Conservation (phyloP, 1,140 invertebrate species). For the Drosophila guanche region DNA sequence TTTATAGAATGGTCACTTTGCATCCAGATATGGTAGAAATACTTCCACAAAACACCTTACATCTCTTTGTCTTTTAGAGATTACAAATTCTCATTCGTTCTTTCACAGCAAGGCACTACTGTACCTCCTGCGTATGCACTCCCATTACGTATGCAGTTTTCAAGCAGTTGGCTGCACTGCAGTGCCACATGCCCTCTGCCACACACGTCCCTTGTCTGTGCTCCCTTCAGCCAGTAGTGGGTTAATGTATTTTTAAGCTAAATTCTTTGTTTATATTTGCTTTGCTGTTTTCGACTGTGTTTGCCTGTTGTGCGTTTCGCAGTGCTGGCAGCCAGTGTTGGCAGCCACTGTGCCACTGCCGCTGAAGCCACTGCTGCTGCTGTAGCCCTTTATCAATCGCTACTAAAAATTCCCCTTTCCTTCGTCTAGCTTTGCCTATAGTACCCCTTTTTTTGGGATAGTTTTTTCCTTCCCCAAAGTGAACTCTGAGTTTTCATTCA, state of each 20-base stretch:
- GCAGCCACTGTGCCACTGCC: too few species aligned
- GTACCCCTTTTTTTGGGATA: slow-evolving; percentile 10
- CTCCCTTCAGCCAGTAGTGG: slow-evolving; percentile 32
- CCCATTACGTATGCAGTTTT: slow-evolving; percentile 68
- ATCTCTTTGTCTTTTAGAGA: too few species aligned
- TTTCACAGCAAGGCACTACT: slow-evolving; percentile 4
- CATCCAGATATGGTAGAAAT: too few species aligned
- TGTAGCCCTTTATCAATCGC: slow-evolving; percentile 29
- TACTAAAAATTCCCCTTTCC: neutral
- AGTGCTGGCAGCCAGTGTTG: slow-evolving; percentile 2
- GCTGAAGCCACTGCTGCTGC: neutral
- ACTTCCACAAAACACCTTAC: too few species aligned
- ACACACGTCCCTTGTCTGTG: neutral
- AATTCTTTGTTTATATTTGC: slow-evolving; percentile 81
- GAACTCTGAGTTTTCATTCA: slow-evolving; percentile 62
- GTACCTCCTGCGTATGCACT: slow-evolving; percentile 20
- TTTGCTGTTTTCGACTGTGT: slow-evolving; percentile 64
- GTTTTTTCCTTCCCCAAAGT: slow-evolving; percentile 30
- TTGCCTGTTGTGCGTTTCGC: slow-evolving; percentile 53
- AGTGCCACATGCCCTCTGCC: too few species aligned
- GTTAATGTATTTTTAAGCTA: slow-evolving; percentile 82
- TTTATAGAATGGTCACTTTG: too few species aligned
- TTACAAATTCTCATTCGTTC: too few species aligned
- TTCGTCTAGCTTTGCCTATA: neutral
- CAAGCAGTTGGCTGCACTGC: slow-evolving; percentile 32